Conservation (phyloP, 1,140 invertebrate species). For the Calephelis nemesis region DNA sequence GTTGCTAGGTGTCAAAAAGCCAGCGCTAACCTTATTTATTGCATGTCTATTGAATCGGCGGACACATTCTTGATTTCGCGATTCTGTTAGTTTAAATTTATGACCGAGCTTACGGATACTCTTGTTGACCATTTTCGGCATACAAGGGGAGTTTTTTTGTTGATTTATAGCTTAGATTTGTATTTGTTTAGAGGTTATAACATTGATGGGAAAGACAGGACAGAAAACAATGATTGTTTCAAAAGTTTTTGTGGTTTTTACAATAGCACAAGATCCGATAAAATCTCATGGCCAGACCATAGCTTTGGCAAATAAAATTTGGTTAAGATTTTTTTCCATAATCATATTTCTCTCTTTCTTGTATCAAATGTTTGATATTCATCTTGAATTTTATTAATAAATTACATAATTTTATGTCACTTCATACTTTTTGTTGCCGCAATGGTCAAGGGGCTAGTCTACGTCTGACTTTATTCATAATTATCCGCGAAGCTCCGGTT, state of each 20-base stretch:
- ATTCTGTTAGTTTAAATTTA: slow-evolving; percentile 32
- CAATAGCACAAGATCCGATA: too few species aligned
- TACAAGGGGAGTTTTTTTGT: slow-evolving; percentile 5
- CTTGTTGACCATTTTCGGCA: slow-evolving; percentile 21
- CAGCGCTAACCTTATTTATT: slow-evolving; percentile 47
- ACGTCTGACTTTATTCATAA: too few species aligned
- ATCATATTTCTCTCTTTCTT: too few species aligned
- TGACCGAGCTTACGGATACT: slow-evolving; percentile 27
- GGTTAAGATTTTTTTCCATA: too few species aligned
- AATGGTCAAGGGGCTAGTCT: too few species aligned
- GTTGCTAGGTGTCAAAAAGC: slow-evolving; percentile 44
- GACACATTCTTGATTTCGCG: slow-evolving; percentile 38
- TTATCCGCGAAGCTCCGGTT: too few species aligned
- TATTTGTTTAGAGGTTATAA: background rate
- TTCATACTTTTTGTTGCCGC: too few species aligned
- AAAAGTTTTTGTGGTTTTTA: background rate
- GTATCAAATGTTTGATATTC: too few species aligned
- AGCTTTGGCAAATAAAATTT: too few species aligned
- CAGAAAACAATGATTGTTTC: background rate
- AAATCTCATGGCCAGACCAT: too few species aligned
- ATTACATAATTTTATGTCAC: too few species aligned
- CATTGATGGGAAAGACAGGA: background rate
- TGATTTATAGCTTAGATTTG: slow-evolving; percentile 11
- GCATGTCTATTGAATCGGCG: slow-evolving; percentile 38
- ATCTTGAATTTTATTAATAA: too few species aligned